Base-by-base conservation (phyloP, 2,113 vertebrate genomes). In the Macrotis lagotis region DNA sequence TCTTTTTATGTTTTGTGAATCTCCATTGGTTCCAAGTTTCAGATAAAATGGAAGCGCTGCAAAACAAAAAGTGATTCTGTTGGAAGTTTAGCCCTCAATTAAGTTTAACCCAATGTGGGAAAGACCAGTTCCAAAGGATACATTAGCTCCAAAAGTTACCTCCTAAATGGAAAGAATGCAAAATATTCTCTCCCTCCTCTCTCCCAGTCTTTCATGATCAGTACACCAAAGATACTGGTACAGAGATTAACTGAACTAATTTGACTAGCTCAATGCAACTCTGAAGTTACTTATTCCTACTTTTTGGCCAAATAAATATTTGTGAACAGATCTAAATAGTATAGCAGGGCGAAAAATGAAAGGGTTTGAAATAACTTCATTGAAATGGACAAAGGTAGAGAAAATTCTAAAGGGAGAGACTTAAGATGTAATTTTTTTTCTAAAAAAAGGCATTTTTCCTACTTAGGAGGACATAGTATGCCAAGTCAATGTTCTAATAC, bases 21-120 rank as follows among this genome's bases (percentile, higher is more conserved):
- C 12, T 90, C 48, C 0, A 31, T 50, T 93, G 93, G 93, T 92
- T 89, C 44, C 49, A 88, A 22, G n/a, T 94, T 94, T 92, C 88
- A 88, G 14, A 3, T 44, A 95, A 91, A 91, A 91, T n/a, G 14
- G 66, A 49, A 22, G 53, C 89, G 83, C 31, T 94, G 90, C 66
- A 48, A 92, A 89, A 94, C n/a, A 83, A 96, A 96, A 96, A 14
- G 91, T 0, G n/a, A 91, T 94, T 95, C 53, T 90, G 53, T 90
- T 50, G 90, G 49, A 28, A 92, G 37, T 91, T 93, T 9, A 92
- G 93, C 11, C n/a, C 10, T 91, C 49, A 49, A 47, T 48, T 16
- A 59, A 74, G 25, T 19, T 83, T 96, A 94, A 83, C 14, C 52
- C 37, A 26, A 2, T 26, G 31, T 52, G 50, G 74, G 90, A 59